These are phyloP conservation scores for Morpho deidamia DNA, from an alignment of 2,888 invertebrate species.

Conservation along the genomic window DNA sequence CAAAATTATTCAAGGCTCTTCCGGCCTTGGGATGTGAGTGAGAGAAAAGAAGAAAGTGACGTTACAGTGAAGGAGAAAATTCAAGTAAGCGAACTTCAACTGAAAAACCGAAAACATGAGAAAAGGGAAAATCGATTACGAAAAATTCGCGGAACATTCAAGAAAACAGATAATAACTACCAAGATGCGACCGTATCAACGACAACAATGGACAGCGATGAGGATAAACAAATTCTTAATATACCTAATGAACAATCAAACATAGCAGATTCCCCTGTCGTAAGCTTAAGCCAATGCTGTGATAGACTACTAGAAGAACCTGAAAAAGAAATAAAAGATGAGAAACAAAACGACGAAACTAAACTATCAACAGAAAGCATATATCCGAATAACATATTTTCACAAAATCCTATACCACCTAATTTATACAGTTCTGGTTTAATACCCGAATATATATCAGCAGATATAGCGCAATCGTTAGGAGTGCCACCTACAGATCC, in stretches of 20 bases:
- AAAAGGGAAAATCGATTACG: slow-evolving; percentile 60
- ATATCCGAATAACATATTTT: slow-evolving; percentile 8
- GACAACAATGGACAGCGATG: slow-evolving; percentile 61
- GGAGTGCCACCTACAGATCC: slow-evolving; percentile 70
- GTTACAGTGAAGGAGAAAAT: slow-evolving; percentile 21
- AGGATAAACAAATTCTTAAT: slow-evolving; percentile 29
- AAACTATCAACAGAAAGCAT: slow-evolving; percentile 23
- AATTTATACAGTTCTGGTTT: slow-evolving; percentile 40
- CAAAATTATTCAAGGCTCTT: slow-evolving; percentile 75
- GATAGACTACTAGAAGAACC: slow-evolving; percentile 55
- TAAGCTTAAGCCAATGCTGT: slow-evolving; percentile 57
- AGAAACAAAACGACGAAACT: slow-evolving; percentile 20
- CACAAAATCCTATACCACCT: slow-evolving; percentile 19
- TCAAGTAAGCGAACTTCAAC: slow-evolving; percentile 33
- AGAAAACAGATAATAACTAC: slow-evolving; percentile 51
- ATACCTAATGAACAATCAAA: slow-evolving; percentile 5
- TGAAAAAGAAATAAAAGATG: slow-evolving; percentile 29
- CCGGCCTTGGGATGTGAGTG: slow-evolving; percentile 80
- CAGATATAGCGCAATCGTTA: slow-evolving; percentile 65
- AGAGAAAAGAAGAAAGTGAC: slow-evolving; percentile 33
- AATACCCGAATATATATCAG: slow-evolving; percentile 57
- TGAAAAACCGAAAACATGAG: slow-evolving; percentile 45
- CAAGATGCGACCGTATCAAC: slow-evolving; percentile 80
- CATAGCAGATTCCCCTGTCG: slow-evolving; percentile 50
- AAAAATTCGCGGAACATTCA: slow-evolving; percentile 66